Conservation (phyloP, 2,113 vertebrate species). For the Urocynchramus pylzowi region DNA sequence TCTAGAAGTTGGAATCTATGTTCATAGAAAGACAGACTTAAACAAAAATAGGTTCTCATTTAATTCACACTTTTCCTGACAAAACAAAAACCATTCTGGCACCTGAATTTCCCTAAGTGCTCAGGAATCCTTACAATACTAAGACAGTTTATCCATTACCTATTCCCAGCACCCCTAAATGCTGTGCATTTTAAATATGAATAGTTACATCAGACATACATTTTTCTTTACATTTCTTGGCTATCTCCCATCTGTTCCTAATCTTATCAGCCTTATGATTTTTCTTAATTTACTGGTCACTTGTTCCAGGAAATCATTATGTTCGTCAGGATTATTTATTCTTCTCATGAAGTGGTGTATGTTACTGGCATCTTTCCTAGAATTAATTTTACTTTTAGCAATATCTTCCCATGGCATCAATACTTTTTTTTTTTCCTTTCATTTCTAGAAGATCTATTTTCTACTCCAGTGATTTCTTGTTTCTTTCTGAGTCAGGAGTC, state of each 20-base stretch:
- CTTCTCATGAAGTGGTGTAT: background rate
- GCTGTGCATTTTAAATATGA: background rate
- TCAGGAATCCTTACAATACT: background rate
- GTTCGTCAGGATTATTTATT: background rate
- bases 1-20: background rate
- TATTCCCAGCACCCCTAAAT: background rate
- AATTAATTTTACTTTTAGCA: constrained; percentile 15
- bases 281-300: background rate
- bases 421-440: background rate
- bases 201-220: background rate
- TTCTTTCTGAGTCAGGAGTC: constrained; percentile 6
- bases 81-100: background rate
- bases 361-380: background rate
- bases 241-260: background rate
- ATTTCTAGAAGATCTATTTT: constrained; percentile 12
- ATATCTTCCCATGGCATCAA: background rate
- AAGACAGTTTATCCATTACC: background rate
- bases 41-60: background rate
- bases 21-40: background rate
- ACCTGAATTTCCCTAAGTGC: background rate
- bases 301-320: background rate
- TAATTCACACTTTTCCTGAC: background rate
- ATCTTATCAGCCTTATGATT: background rate
- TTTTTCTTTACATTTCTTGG: background rate
- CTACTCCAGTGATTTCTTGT: background rate